Conservation (phyloP, 1,140 invertebrate genomes). For the Micrasema longulum region DNA sequence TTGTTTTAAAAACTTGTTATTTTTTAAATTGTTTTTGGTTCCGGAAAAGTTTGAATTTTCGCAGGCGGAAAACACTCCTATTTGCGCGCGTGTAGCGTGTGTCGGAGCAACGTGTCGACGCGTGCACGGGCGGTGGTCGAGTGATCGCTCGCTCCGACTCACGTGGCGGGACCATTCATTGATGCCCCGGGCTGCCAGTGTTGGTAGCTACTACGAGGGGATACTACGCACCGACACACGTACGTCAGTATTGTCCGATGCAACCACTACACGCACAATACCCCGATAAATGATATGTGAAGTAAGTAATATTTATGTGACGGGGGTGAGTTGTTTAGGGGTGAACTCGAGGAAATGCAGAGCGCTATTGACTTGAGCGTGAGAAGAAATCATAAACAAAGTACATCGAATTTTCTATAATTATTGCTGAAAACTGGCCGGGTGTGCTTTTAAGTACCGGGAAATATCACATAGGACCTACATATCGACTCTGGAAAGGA, state of each 20-base stretch:
- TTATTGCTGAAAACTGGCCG: no score
- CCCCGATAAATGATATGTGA: no score
- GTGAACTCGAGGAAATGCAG: conserved; percentile 10
- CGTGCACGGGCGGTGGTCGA: conserved; percentile 57
- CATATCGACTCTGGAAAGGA: no score
- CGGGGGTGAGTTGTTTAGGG: conserved; percentile 3
- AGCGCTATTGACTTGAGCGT: neutral
- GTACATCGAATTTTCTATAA: neutral
- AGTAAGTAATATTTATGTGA: no score
- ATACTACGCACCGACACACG: conserved; percentile 2
- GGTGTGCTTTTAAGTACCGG: no score
- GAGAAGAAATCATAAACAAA: conserved; percentile 1
- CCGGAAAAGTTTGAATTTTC: conserved; percentile 54
- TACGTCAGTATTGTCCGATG: neutral
- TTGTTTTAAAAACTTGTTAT: no score
- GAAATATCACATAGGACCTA: no score
- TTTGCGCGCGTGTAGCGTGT: conserved; percentile 59
- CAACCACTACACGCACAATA: neutral
- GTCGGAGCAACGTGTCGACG: conserved; percentile 56
- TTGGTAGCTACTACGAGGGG: conserved; percentile 21
- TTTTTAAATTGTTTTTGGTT: conserved; percentile 36
- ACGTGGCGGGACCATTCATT: conserved; percentile 37
- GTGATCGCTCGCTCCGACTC: conserved; percentile 49
- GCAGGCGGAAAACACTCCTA: conserved; percentile 19
- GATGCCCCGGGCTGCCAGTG: neutral